A percentile compares a stretch with the other conserved stretches of the same genome.
phyloP scores from a whole-genome alignment of 2,113 vertebrate species.

The Cynocephalus volans region DNA sequence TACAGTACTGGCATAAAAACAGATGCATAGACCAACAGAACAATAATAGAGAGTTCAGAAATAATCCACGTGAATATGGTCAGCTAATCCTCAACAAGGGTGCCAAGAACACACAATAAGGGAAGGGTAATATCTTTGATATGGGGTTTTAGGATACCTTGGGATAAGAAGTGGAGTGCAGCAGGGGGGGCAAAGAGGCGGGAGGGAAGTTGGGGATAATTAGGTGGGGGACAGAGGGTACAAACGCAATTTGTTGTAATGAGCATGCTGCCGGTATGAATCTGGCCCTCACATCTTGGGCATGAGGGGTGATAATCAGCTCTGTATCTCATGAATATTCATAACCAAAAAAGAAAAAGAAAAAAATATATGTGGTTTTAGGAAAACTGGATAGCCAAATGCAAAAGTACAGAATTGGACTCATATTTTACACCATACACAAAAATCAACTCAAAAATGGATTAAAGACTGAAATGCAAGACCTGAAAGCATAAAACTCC shows the following conservation, averaged over 20 bases:
- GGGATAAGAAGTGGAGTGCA: too few relatives aligned
- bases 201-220: too few relatives aligned
- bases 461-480: background rate
- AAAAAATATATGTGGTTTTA: background rate
- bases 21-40: background rate
- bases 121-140: background rate
- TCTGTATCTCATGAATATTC: too few relatives aligned
- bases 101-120: background rate
- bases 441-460: conserved; percentile 8
- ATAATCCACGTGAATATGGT: background rate
- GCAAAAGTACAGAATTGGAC: background rate
- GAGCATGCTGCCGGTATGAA: too few relatives aligned
- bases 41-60: background rate
- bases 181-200: too few relatives aligned
- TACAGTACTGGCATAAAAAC: background rate
- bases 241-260: too few relatives aligned
- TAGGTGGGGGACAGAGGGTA: too few relatives aligned
- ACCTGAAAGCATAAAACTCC: background rate
- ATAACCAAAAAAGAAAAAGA: too few relatives aligned
- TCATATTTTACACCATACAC: background rate
- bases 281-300: too few relatives aligned
- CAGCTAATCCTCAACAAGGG: background rate
- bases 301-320: too few relatives aligned
- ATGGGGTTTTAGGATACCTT: background rate
- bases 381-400: background rate